phyloP scores from a whole-genome alignment of 2,888 invertebrate species.

The Pandemis corylana region DNA sequence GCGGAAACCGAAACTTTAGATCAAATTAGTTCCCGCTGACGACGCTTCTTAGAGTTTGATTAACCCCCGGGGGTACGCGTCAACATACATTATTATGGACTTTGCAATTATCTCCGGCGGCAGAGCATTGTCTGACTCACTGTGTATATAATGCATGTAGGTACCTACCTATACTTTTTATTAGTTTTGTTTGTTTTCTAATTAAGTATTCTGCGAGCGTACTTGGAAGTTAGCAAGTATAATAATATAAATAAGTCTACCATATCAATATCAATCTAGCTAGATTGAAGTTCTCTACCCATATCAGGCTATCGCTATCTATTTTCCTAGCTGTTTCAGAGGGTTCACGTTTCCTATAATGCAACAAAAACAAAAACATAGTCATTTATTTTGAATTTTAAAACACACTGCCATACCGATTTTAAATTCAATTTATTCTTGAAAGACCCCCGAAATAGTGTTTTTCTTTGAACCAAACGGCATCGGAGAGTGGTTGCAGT shows the following conservation, averaged over 20 bases:
- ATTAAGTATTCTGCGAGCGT: background rate
- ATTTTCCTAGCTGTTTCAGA: constrained; percentile 12
- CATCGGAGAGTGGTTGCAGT: constrained; percentile 68
- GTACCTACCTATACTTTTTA: background rate
- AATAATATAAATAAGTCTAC: background rate
- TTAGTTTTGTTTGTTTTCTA: constrained; percentile 15
- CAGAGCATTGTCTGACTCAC: constrained; percentile 6
- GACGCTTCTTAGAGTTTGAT: constrained; percentile 70
- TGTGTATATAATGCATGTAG: background rate
- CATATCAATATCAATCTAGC: background rate
- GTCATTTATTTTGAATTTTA: constrained; percentile 28
- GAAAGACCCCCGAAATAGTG: constrained; percentile 55
- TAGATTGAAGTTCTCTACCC: background rate
- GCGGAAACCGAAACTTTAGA: constrained; percentile 69
- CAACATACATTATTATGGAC: constrained; percentile 38
- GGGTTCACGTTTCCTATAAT: constrained; percentile 24
- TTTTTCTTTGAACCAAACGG: constrained; percentile 72
- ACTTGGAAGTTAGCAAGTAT: background rate
- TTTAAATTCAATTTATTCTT: constrained; percentile 48
- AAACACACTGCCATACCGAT: constrained; percentile 28
- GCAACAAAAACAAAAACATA: constrained; percentile 20
- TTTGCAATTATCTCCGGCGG: constrained; percentile 36
- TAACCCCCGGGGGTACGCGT: constrained; percentile 60
- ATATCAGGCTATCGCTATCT: background rate
- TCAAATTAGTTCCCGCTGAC: constrained; percentile 77